A percentile compares a stretch with the other conserved stretches of the same genome.
These are phyloP conservation scores for Macrophya alboannulata DNA, from an alignment of 2,888 invertebrate genomes.

Conservation along the genomic window DNA sequence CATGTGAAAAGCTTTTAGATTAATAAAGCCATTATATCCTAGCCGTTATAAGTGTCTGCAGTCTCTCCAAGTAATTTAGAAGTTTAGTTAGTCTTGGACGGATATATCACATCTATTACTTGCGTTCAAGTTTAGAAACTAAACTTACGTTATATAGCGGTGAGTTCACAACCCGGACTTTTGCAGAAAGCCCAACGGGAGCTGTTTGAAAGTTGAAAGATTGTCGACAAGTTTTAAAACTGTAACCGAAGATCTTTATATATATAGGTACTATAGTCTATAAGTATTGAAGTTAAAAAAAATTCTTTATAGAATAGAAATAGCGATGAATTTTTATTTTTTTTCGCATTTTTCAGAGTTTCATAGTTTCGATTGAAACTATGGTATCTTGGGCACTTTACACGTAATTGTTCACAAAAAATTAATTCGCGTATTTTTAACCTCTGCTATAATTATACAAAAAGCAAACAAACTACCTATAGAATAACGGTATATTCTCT, in stretches of 20 bases:
- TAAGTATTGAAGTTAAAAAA: neutral
- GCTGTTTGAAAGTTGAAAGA: constrained; percentile 50
- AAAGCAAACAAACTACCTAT: neutral
- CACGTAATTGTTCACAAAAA: neutral
- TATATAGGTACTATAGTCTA: neutral
- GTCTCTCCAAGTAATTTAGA: constrained; percentile 42
- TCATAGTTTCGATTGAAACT: no score
- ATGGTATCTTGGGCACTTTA: no score
- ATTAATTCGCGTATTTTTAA: neutral
- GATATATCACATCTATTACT: constrained; percentile 1
- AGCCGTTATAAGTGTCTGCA: neutral
- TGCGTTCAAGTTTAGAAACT: constrained; percentile 48
- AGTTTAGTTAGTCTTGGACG: constrained; percentile 42
- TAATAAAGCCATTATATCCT: neutral
- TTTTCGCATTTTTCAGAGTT: no score
- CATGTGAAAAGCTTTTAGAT: neutral
- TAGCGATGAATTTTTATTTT: neutral
- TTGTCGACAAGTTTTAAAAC: constrained; percentile 39
- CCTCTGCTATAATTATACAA: neutral
- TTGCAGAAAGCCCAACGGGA: constrained; percentile 44
- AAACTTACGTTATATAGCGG: neutral
- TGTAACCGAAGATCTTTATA: neutral
- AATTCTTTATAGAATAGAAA: neutral
- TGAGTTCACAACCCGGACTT: constrained; percentile 16
- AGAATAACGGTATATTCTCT: constrained; percentile 15